phyloP scores from a whole-genome alignment of 2,797 vertebrate genomes.

The Artibeus jamaicensis region DNA sequence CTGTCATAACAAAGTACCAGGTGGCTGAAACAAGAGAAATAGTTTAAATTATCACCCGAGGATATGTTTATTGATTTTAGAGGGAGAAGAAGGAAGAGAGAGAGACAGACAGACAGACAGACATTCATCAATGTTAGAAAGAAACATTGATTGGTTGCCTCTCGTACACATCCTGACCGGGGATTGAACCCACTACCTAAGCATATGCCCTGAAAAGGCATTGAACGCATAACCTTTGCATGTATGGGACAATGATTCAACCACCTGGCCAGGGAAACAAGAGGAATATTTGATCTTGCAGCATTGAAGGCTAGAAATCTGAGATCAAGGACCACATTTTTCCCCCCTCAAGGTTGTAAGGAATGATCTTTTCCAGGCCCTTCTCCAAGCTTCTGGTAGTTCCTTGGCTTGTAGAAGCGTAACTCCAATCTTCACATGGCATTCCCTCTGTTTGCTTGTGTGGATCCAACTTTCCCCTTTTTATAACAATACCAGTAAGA shows the following conservation, averaged over 20 bases:
- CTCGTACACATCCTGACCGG: background rate
- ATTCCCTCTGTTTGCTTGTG: background rate
- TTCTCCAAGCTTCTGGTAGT: background rate
- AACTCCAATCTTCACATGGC: background rate
- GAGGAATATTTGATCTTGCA: background rate
- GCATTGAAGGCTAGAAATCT: background rate
- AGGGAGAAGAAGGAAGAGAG: background rate
- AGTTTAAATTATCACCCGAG: background rate
- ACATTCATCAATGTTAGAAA: background rate
- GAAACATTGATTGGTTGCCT: background rate
- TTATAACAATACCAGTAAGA: background rate
- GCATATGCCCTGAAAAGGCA: too few species aligned
- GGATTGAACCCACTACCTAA: background rate
- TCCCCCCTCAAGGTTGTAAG: background rate
- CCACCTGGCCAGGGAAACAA: background rate
- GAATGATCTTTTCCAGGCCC: background rate
- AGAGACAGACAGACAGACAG: too few species aligned
- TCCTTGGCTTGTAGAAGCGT: background rate
- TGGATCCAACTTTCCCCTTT: background rate
- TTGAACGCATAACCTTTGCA: background rate
- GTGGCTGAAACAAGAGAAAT: background rate
- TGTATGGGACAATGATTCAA: background rate
- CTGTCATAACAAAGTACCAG: background rate
- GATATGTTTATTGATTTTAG: background rate
- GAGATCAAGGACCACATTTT: background rate